Evolutionary conservation across 2,888 invertebrate genomes (phyloP).

Genomic region (Cataglyphis rosenhaueri): DNA sequence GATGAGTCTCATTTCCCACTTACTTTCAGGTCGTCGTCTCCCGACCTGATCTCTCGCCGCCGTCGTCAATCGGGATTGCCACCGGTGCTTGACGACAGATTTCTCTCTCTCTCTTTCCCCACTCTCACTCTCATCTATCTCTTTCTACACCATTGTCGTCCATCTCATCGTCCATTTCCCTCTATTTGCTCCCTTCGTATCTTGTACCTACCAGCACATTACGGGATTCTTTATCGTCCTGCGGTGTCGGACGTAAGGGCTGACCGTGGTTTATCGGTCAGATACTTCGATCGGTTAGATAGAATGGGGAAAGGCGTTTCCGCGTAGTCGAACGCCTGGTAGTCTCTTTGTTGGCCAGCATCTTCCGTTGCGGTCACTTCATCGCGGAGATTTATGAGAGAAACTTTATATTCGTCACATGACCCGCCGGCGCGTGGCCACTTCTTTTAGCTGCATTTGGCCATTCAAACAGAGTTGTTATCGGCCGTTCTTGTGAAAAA

Average conservation of each 20-base stretch:
- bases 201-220: constrained; percentile 50
- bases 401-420: constrained; percentile 30
- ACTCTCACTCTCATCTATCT: background rate
- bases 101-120: constrained; percentile 6
- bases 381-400: constrained; percentile 15
- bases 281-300: constrained; percentile 47
- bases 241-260: constrained; percentile 41
- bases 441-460: constrained; percentile 11
- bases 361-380: constrained; percentile 25
- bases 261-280: constrained; percentile 60
- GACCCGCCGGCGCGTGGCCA: background rate
- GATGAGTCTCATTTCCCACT: constrained; percentile 77
- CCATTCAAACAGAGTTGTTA: constrained; percentile 23
- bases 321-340: constrained; percentile 13
- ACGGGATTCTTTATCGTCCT: constrained; percentile 54
- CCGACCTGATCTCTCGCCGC: constrained; percentile 56
- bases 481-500: background rate
- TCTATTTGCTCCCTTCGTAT: constrained; percentile 42
- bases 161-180: constrained; percentile 19
- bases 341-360: constrained; percentile 56
- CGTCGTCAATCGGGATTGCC: constrained; percentile 52
- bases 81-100: constrained; percentile 27
- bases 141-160: background rate
- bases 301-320: constrained; percentile 25
- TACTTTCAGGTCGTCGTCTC: constrained; percentile 53